These are phyloP conservation scores for Zaprionus kolodkinae DNA, from an alignment of 1,140 invertebrate genomes.

Conservation along the genomic window DNA sequence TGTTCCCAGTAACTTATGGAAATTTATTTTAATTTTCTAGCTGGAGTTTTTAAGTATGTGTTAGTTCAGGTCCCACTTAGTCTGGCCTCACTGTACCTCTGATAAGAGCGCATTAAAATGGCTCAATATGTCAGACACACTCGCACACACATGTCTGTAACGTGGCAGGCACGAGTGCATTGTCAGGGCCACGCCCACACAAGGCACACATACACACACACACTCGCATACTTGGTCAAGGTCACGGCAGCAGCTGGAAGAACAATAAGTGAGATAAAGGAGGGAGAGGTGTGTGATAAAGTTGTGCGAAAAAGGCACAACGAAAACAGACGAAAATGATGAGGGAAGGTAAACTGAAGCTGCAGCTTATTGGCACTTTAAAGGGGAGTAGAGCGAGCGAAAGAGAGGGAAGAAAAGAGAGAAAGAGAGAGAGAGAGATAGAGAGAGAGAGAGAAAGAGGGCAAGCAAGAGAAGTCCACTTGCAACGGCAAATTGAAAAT, in stretches of 20 bases:
- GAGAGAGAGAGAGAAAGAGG: background rate
- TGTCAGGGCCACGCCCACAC: constrained; percentile 22
- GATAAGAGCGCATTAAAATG: background rate
- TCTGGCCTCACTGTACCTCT: background rate
- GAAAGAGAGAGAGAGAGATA: background rate
- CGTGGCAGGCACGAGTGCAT: background rate
- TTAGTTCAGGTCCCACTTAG: background rate
- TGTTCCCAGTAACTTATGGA: too few species aligned
- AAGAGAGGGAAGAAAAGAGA: too few species aligned
- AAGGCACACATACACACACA: background rate
- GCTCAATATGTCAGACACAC: constrained; percentile 6
- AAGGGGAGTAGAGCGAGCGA: background rate
- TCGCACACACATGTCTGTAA: background rate
- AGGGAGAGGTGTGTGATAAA: constrained; percentile 14
- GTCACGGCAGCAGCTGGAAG: constrained; percentile 28
- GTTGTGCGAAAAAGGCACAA: constrained; percentile 38
- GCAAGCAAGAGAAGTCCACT: background rate
- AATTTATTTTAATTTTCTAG: too few species aligned
- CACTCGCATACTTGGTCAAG: constrained; percentile 60
- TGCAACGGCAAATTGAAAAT: constrained; percentile 52
- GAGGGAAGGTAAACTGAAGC: background rate
- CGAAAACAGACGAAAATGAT: constrained; percentile 40
- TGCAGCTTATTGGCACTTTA: constrained; percentile 6
- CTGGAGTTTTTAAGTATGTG: background rate
- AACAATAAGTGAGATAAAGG: constrained; percentile 13